Evolutionary conservation across 2,113 vertebrate species (phyloP).

Genomic region (Leucosticte australis): DNA sequence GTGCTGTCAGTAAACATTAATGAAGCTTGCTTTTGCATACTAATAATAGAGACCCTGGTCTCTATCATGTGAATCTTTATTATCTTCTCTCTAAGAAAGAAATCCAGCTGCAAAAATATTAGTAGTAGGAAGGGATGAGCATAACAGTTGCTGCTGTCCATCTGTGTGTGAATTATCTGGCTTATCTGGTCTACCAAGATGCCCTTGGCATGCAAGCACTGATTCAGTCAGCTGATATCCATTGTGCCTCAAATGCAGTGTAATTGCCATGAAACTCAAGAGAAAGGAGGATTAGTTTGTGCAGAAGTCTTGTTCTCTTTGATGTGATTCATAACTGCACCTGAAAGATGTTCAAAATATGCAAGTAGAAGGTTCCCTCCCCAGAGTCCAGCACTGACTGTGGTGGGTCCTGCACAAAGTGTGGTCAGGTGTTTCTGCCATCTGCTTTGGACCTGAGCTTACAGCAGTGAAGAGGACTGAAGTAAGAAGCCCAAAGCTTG

Average conservation of each 20-base stretch:
- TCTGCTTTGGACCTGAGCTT: neutral
- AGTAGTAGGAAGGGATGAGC: neutral
- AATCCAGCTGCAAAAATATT: neutral
- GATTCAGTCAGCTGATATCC: neutral
- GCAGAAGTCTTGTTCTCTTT: neutral
- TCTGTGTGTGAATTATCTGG: neutral
- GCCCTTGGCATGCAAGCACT: neutral
- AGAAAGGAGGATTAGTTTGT: neutral
- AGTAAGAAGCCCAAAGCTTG: neutral
- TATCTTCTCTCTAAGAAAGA: neutral
- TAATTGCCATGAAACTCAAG: neutral
- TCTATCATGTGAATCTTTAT: neutral
- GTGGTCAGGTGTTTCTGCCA: accelerated
- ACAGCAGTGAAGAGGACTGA: accelerated
- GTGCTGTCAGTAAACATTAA: neutral
- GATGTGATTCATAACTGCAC: neutral
- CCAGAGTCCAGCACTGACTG: neutral
- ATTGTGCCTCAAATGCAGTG: neutral
- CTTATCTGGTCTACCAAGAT: neutral
- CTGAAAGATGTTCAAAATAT: neutral
- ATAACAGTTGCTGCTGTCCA: neutral
- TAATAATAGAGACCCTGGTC: neutral
- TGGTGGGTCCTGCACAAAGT: accelerated
- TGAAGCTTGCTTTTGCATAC: neutral
- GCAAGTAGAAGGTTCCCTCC: accelerated